Evolutionary conservation across 1,140 invertebrate genomes (phyloP).

Genomic region (Pomphorhynchus laevis): DNA sequence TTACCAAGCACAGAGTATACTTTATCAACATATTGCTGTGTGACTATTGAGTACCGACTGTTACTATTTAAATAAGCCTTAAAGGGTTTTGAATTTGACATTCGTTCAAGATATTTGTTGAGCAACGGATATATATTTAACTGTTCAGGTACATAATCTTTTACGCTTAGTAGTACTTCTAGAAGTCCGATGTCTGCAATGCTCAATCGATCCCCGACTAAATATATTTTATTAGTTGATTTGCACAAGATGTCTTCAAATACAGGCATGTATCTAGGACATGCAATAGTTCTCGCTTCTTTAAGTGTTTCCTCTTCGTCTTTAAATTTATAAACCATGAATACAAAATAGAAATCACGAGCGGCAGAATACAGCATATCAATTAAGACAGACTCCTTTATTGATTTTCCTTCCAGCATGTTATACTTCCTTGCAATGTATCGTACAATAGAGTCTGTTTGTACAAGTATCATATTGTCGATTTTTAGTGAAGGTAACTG

Average conservation of each 20-base stretch:
- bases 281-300: constrained; percentile 1
- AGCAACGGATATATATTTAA: no score
- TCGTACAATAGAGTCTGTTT: constrained; percentile 10
- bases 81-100: no score
- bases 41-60: no score
- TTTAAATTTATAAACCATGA: constrained; percentile 6
- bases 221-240: no score
- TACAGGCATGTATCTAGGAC: constrained; percentile 6
- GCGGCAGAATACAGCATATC: constrained; percentile 5
- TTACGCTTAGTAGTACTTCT: constrained; percentile 5
- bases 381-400: neutral
- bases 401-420: neutral
- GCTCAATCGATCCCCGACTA: constrained; percentile 3
- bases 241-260: neutral
- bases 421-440: constrained; percentile 4
- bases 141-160: no score
- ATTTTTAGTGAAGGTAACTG: constrained; percentile 11
- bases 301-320: constrained; percentile 6
- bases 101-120: no score
- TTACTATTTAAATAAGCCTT: no score
- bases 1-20: no score
- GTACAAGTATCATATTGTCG: constrained; percentile 11
- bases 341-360: constrained; percentile 3
- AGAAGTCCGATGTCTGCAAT: constrained; percentile 6
- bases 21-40: no score